Evolutionary conservation across 2,113 vertebrate genomes (phyloP).

Genomic region (Rattus norvegicus): GRCr8 NC_086028.1:1472001-1472500

Average conservation of each 20-base stretch:
- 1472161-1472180: not conserved
- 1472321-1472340: slow-evolving; percentile 95
- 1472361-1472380: slow-evolving; percentile 97
- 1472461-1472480: not conserved
- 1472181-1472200: not conserved
- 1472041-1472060: not conserved
- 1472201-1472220: slow-evolving; percentile 95
- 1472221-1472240: slow-evolving; percentile 97
- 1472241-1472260: slow-evolving; percentile 98
- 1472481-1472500: not conserved
- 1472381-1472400: slow-evolving; percentile 98
- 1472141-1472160: not conserved
- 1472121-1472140: not conserved
- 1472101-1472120: not conserved
- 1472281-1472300: slow-evolving; percentile 99
- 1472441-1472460: not conserved
- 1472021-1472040: not conserved
- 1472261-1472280: slow-evolving; percentile 97
- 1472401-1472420: slow-evolving; percentile 65
- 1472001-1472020: not conserved
- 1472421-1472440: not conserved
- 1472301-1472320: slow-evolving; percentile 97
- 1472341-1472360: slow-evolving; percentile 98
- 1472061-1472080: too few relatives aligned
- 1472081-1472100: too few relatives aligned